Percentiles rank a stretch among this genome's conserved stretches.
Evolutionary conservation across 2,797 vertebrate genomes (phyloP).

Genomic region (Synanceia verrucosa): DNA sequence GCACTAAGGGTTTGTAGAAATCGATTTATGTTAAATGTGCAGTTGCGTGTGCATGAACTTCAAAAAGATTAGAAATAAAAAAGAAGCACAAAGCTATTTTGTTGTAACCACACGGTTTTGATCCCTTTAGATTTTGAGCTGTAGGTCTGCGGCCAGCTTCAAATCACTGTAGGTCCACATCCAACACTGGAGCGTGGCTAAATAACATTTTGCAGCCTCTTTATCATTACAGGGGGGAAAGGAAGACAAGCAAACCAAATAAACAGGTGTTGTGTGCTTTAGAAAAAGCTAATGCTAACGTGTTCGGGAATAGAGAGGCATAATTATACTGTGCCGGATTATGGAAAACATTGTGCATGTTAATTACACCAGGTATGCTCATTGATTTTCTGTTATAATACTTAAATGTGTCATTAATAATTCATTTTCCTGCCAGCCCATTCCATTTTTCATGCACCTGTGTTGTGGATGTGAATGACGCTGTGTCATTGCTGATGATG

Average conservation of each 20-base stretch:
- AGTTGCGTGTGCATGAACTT: slow-evolving; percentile 15
- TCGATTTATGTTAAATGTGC: slow-evolving; percentile 12
- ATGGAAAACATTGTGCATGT: slow-evolving; percentile 86
- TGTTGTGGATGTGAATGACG: slow-evolving; percentile 81
- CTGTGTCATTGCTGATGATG: slow-evolving; percentile 71
- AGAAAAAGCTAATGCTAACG: slow-evolving; percentile 83
- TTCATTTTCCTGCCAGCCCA: slow-evolving; percentile 84
- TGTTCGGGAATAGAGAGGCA: slow-evolving; percentile 85
- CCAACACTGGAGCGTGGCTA: slow-evolving; percentile 44
- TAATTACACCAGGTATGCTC: slow-evolving; percentile 88
- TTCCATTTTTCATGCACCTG: slow-evolving; percentile 86
- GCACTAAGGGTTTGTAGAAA: slow-evolving; percentile 1
- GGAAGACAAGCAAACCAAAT: slow-evolving; percentile 80
- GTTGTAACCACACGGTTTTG: slow-evolving; percentile 30
- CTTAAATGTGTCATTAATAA: slow-evolving; percentile 89
- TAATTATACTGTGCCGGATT: slow-evolving; percentile 87
- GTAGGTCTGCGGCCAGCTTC: slow-evolving; percentile 64
- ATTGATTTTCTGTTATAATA: slow-evolving; percentile 89
- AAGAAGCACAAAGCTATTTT: slow-evolving; percentile 26
- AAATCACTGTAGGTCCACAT: slow-evolving; percentile 58
- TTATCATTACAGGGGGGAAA: slow-evolving; percentile 64
- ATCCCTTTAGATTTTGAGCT: slow-evolving; percentile 59
- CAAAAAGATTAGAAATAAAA: slow-evolving; percentile 5
- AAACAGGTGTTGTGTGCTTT: slow-evolving; percentile 87
- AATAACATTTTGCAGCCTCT: slow-evolving; percentile 72